phyloP scores from a whole-genome alignment of 2,113 vertebrate species.

The Psilopsiagon aurifrons region DNA sequence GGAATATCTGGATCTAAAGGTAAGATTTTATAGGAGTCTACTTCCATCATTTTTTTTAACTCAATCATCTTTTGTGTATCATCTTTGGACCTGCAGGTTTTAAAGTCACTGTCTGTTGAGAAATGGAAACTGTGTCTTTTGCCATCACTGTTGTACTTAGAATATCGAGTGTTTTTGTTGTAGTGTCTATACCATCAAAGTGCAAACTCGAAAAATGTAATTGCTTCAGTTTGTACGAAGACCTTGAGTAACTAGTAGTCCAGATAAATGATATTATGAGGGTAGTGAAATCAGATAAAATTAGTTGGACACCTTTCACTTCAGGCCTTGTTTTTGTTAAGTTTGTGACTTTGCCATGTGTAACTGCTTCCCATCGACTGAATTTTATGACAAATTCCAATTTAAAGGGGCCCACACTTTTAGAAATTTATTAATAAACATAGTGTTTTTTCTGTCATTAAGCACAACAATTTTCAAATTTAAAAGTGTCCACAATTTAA shows the following conservation, averaged over 20 bases:
- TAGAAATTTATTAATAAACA: background rate
- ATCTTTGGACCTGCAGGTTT: background rate
- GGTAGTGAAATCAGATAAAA: background rate
- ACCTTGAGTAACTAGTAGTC: background rate
- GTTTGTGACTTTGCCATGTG: background rate
- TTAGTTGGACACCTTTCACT: background rate
- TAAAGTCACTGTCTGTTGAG: background rate
- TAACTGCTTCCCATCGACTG: background rate
- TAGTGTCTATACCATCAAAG: background rate
- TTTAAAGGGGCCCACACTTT: background rate
- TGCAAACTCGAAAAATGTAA: background rate
- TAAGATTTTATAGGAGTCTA: slow-evolving; percentile 68
- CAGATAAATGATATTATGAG: background rate
- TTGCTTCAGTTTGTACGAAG: background rate
- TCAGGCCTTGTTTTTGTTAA: background rate
- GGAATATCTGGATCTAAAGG: slow-evolving; percentile 99
- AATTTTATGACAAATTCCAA: background rate
- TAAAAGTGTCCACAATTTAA: background rate
- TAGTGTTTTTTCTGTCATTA: background rate
- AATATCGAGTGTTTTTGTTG: background rate
- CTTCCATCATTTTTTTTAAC: background rate
- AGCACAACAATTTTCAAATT: background rate
- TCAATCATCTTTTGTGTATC: background rate
- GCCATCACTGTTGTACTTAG: background rate
- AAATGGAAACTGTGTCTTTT: background rate